phyloP scores from a whole-genome alignment of 2,888 invertebrate species.

The Melieria picta region DNA sequence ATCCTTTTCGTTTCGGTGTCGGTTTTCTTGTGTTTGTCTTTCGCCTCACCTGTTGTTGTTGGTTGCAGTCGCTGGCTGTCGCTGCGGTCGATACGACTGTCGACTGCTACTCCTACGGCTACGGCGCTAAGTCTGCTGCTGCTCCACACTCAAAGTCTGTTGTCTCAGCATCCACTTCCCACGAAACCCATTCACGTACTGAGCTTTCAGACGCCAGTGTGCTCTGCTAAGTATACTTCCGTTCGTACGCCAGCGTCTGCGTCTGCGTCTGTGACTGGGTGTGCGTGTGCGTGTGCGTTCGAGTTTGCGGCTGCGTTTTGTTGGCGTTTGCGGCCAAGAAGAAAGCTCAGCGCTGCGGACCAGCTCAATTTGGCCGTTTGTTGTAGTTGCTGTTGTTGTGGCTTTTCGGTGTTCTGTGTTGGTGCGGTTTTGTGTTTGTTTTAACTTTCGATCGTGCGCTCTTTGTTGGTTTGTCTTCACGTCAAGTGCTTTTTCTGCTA shows the following conservation, averaged over 20 bases:
- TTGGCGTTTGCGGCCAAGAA: no score
- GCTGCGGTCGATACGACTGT: not conserved
- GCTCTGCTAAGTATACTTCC: constrained; percentile 62
- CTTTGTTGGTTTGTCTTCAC: no score
- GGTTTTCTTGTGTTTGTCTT: not conserved
- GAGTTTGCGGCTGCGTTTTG: no score
- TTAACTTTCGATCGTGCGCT: no score
- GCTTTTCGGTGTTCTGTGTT: no score
- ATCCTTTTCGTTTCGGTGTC: constrained; percentile 4
- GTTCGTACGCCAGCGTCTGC: constrained; percentile 26
- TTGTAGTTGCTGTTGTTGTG: no score
- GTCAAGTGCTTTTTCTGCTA: no score
- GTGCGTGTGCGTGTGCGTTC: no score
- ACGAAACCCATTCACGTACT: constrained; percentile 65
- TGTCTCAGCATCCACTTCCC: constrained; percentile 60
- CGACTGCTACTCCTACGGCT: not conserved
- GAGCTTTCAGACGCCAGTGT: constrained; percentile 58
- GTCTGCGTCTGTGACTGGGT: no score
- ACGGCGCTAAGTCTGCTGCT: constrained; percentile 2
- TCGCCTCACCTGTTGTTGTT: not conserved
- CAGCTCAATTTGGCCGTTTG: no score
- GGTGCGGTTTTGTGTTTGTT: no score
- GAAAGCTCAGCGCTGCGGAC: no score
- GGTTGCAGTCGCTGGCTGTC: not conserved
- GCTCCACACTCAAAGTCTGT: constrained; percentile 19